Percentiles rank a stretch among this genome's conserved stretches.
phyloP scores from a whole-genome alignment of 2,113 vertebrate species.

The Psittacula cyanocephala region DNA sequence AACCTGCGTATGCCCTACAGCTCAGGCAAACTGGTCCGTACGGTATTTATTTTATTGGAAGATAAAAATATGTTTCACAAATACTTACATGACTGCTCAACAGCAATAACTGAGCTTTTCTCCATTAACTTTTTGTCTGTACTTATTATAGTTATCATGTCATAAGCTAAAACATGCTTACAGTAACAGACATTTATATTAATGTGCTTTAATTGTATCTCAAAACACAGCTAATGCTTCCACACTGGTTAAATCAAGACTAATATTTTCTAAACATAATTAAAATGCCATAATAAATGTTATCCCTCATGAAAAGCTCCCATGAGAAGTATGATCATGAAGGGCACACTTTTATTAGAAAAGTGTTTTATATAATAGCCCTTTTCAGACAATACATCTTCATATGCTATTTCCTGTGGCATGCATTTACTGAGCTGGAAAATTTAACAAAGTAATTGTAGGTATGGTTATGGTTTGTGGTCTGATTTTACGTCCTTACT shows the following conservation, averaged over 20 bases:
- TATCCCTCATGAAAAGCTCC: slow-evolving; percentile 11
- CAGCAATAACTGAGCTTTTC: slow-evolving; percentile 35
- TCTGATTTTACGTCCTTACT: background rate
- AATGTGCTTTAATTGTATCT: slow-evolving; percentile 5
- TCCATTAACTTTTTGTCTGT: slow-evolving; percentile 16
- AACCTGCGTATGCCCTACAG: background rate
- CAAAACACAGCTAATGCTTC: slow-evolving; percentile 27
- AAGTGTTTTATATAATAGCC: background rate
- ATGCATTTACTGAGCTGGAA: slow-evolving; percentile 25
- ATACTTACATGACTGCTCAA: slow-evolving; percentile 58
- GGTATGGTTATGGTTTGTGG: background rate
- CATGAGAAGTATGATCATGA: background rate
- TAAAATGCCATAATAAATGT: slow-evolving; percentile 26
- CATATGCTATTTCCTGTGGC: background rate
- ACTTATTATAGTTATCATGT: slow-evolving; percentile 7
- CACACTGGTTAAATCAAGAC: background rate
- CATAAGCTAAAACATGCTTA: background rate
- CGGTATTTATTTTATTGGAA: background rate
- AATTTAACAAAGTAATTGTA: slow-evolving; percentile 38
- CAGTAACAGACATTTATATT: background rate
- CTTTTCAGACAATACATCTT: slow-evolving; percentile 24
- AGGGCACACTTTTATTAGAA: background rate
- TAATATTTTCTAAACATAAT: slow-evolving; percentile 32
- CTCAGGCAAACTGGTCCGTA: background rate
- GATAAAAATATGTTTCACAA: slow-evolving; percentile 39